Evolutionary conservation across 2,888 invertebrate genomes (phyloP).

Genomic region (Lycocerus yunnanus): DNA sequence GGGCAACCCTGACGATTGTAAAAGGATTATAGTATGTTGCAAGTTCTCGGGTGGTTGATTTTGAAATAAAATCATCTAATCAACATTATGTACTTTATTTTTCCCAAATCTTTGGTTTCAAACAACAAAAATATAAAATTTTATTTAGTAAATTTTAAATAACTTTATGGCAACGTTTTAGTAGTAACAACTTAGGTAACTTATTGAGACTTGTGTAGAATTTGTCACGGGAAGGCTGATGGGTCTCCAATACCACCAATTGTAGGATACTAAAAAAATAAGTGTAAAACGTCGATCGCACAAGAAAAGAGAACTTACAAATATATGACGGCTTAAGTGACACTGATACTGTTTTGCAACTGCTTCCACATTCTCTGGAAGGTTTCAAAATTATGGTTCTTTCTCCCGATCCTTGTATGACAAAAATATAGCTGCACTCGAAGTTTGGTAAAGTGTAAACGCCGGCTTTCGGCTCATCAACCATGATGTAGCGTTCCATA

Average conservation of each 20-base stretch:
- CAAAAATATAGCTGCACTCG: conserved; percentile 80
- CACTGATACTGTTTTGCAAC: conserved; percentile 73
- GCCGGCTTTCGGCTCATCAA: conserved; percentile 72
- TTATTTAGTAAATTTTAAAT: neutral
- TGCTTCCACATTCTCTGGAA: conserved; percentile 73
- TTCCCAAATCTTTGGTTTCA: conserved; percentile 2
- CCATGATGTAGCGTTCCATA: conserved; percentile 75
- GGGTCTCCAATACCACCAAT: conserved; percentile 85
- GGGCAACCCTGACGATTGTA: too few relatives aligned
- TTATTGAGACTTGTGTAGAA: conserved; percentile 65
- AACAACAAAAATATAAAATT: neutral
- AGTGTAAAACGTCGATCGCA: neutral
- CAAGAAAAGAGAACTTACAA: conserved; percentile 68
- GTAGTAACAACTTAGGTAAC: conserved; percentile 75
- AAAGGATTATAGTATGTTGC: too few relatives aligned
- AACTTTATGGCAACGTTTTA: neutral
- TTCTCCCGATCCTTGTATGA: conserved; percentile 74
- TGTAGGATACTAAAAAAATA: conserved; percentile 75
- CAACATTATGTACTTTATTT: neutral
- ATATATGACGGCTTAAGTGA: conserved; percentile 74
- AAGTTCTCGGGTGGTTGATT: too few relatives aligned
- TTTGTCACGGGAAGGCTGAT: conserved; percentile 65
- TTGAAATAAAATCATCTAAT: neutral
- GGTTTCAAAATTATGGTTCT: conserved; percentile 75
- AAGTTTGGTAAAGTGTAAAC: conserved; percentile 75